Evolutionary conservation across 2,797 vertebrate genomes (phyloP), one percentile per base, ranked within the genome.

Genomic region (Helostoma temminkii): DNA sequence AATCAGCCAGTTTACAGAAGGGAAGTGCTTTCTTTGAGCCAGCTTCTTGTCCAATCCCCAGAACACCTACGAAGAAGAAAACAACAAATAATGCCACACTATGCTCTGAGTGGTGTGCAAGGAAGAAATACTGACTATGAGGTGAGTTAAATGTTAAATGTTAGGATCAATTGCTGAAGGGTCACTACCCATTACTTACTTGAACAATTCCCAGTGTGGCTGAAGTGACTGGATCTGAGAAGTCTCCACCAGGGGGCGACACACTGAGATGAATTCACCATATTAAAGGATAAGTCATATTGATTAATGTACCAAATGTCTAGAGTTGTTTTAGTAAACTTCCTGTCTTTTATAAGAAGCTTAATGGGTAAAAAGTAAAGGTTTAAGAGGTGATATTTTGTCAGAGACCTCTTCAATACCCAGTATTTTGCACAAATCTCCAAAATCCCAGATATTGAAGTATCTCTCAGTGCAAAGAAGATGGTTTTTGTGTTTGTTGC

Each of bases 21-120:
- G 98, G 87, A 99, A 99, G 82, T 99, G 98, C 83, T 99, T 99
- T 55, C 98, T 95, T 79, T 99, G 98, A 46, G 98, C 98, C 88
- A 99, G 89, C 84, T 99, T 99, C 92, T 99, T 99, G 92, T 99
- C 98, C 88, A 99, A 90, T 48, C 98, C 98, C 98, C 98, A 99
- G 89, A 99, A 99, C 55, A 99, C 98, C 98, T 94, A 22, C 15
- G 15, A 52, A 34, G 22, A 34, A 41, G 4, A 47, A 24, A 45
- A 37, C 0, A n/a, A 10, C 30, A 39, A 1, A n/a, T n/a, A 2
- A 2, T 45, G 6, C 53, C 18, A 46, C 16, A 19, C 6, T 14
- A 30, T 8, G 15, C 8, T 12, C 19, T 61, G 9, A 9, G 25
- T 11, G 3, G 1, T 8, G 3, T 9, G 1, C 9, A 11, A 55